These are phyloP conservation scores for Tupaia tana DNA, from an alignment of 2,113 vertebrate genomes.

Conservation along the genomic window DNA sequence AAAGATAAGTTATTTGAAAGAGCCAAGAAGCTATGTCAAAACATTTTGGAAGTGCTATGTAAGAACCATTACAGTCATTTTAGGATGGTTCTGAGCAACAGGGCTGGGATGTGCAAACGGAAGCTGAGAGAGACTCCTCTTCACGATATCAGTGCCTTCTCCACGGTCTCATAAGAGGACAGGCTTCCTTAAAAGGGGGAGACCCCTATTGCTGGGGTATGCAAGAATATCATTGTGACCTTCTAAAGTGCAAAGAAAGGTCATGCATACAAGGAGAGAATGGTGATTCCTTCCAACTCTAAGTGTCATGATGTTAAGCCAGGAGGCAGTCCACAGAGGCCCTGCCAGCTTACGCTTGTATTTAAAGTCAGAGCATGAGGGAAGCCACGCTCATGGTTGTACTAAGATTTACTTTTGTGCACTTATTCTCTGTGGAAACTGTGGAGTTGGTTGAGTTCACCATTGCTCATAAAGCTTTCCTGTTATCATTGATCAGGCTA, in stretches of 20 bases:
- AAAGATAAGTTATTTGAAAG: neutral
- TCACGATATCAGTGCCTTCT: neutral
- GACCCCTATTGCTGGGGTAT: neutral
- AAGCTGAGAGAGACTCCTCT: neutral
- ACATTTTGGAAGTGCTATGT: neutral
- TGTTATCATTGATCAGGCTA: slow-evolving; percentile 57
- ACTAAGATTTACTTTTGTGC: slow-evolving; percentile 34
- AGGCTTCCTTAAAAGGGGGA: neutral
- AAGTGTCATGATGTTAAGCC: neutral
- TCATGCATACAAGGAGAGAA: fast-evolving
- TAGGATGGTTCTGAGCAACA: neutral
- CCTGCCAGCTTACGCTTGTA: neutral
- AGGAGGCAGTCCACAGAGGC: neutral
- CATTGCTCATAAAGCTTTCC: slow-evolving; percentile 43
- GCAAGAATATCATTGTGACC: neutral
- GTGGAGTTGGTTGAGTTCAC: neutral
- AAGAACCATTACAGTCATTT: neutral
- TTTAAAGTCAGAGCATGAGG: slow-evolving; percentile 6
- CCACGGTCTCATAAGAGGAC: neutral
- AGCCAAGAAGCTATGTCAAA: neutral
- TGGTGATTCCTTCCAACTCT: neutral
- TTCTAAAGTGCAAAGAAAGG: neutral
- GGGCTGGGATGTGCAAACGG: neutral
- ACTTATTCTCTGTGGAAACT: slow-evolving; percentile 39
- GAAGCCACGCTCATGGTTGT: neutral